Evolutionary conservation across 2,888 invertebrate species (phyloP), one percentile per base, ranked within the genome.

Genomic region (Amiota mariae): DNA sequence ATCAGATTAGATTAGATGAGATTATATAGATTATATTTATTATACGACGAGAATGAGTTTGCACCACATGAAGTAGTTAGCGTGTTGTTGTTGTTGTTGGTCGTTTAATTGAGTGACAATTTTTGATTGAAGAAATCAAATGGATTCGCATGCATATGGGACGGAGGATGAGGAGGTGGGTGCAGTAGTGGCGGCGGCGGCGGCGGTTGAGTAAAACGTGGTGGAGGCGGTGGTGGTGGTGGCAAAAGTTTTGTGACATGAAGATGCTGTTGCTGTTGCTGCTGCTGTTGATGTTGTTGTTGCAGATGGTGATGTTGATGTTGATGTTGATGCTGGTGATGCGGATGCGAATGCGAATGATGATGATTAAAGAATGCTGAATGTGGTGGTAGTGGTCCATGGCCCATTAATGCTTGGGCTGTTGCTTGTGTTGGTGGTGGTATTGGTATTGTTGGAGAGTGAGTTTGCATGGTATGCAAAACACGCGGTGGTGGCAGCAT

Each of bases 51-150:
- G n/a, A n/a, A 36, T 6, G 36, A 36, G 3, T 36, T 6, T 36
- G 36, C 6, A 36, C 36, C n/a, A n/a, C n/a, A n/a, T n/a, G n/a
- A n/a, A 36, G 36, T 36, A 36, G 6, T 10, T 59, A 20, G 3
- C 3, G 24, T 24, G 24, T 24, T 24, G 8, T 18, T 18, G 59
- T 18, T 18, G 18, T 18, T 18, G 59, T 18, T 18, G 18, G 18
- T 13, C 68, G 36, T 46, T 61, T 66, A 81, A 70, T 81, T 87
- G 72, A 87, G 81, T 78, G 87, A 78, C 80, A 88, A 81, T 82
- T 88, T 88, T 75, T 82, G 78, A 77, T 85, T 87, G 82, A 86
- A 87, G 78, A 85, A 86, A 74, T 86, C 82, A 73, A 85, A 87
- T 72, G 82, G 80, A 74, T 75, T 76, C 61, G 72, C 57, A 6